Conservation (phyloP, 2,113 vertebrate genomes). For the Solenodon paradoxus region DNA sequence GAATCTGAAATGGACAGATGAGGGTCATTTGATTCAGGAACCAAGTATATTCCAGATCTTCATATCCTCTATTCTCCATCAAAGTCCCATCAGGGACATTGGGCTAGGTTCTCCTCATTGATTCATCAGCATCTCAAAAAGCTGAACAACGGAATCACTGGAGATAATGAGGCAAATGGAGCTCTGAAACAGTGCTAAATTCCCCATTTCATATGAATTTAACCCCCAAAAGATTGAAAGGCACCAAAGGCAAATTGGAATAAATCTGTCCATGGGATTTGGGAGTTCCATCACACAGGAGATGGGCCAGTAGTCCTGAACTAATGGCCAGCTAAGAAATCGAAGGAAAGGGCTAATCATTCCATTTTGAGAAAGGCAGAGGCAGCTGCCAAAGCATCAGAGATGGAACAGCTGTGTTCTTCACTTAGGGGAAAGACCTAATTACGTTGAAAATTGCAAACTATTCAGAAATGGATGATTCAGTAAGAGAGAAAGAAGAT, state of each 20-base stretch:
- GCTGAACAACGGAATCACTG: constrained; percentile 73
- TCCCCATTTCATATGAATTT: constrained; percentile 74
- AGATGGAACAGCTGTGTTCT: constrained; percentile 49
- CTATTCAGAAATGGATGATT: constrained; percentile 75
- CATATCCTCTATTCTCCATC: constrained; percentile 50
- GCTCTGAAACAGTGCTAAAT: constrained; percentile 72
- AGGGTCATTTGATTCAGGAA: constrained; percentile 21
- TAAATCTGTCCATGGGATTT: constrained; percentile 55
- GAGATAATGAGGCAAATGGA: constrained; percentile 77
- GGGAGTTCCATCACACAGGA: constrained; percentile 58
- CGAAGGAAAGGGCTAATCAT: constrained; percentile 70
- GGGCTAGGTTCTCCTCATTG: constrained; percentile 47
- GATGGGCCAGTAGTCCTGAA: constrained; percentile 63
- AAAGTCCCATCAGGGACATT: constrained; percentile 43
- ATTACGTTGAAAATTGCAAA: constrained; percentile 76
- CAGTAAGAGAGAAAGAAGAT: constrained; percentile 55
- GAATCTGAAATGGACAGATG: constrained; percentile 37
- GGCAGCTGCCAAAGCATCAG: constrained; percentile 57
- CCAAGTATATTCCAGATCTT: constrained; percentile 22
- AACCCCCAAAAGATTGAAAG: constrained; percentile 68
- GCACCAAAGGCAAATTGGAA: constrained; percentile 57
- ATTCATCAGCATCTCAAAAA: constrained; percentile 76
- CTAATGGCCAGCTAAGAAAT: constrained; percentile 66
- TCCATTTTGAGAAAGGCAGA: constrained; percentile 54
- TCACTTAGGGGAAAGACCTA: constrained; percentile 76